Conservation (phyloP, 2,113 vertebrate species). For the Arvicanthis niloticus region DNA sequence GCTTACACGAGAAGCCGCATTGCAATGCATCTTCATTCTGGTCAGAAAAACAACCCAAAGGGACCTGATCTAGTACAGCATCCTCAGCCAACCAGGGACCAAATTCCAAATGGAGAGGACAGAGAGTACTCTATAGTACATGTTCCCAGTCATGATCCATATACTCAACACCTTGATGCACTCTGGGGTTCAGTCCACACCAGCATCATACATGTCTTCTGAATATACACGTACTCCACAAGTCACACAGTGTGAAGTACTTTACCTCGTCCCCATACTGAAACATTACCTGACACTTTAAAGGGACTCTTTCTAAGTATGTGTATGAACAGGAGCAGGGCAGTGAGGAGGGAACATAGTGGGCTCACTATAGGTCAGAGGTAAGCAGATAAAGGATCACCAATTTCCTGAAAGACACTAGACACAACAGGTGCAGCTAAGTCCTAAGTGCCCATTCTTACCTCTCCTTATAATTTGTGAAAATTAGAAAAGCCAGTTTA, state of each 20-base stretch:
- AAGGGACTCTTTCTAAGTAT: no score
- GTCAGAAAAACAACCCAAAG: no score
- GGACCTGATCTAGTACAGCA: not conserved
- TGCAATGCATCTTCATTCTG: no score
- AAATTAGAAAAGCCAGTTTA: slow-evolving; percentile 1
- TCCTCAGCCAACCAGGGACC: not conserved
- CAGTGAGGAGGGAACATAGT: no score
- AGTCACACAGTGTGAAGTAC: not conserved
- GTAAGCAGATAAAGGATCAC: not conserved
- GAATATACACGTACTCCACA: not conserved
- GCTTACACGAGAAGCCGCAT: no score
- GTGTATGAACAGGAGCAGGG: no score
- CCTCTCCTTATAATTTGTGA: not conserved
- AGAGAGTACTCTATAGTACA: not conserved
- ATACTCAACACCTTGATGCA: not conserved
- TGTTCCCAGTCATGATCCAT: not conserved
- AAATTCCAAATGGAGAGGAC: not conserved
- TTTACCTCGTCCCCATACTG: not conserved
- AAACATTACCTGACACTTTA: no score
- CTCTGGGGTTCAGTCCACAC: not conserved
- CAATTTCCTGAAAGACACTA: not conserved
- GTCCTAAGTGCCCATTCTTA: not conserved
- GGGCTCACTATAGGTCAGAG: no score
- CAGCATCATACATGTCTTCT: not conserved
- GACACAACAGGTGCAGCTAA: not conserved